These are phyloP conservation scores for Idaea dimidiata DNA, from an alignment of 2,888 invertebrate genomes.

Conservation along the genomic window DNA sequence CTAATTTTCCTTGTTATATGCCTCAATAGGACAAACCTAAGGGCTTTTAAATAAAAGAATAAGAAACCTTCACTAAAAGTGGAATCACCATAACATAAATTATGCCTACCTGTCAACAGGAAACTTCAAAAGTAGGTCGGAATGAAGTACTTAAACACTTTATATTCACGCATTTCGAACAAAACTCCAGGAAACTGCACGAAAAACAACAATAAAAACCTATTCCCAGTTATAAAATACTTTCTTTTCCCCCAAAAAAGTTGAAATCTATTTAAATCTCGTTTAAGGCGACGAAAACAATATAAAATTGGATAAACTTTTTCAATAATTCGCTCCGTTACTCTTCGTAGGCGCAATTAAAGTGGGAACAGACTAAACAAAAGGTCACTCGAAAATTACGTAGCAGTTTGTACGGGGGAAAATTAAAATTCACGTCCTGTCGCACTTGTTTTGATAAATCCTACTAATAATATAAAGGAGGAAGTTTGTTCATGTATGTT, in stretches of 20 bases:
- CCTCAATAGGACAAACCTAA: not conserved
- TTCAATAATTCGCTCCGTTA: conserved; percentile 62
- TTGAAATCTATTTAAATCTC: conserved; percentile 26
- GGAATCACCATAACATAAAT: not conserved
- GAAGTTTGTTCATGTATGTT: too few relatives aligned
- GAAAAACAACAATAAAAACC: conserved; percentile 5
- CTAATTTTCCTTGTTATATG: too few relatives aligned
- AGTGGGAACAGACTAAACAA: conserved; percentile 43
- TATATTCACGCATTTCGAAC: not conserved
- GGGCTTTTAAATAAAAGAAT: not conserved
- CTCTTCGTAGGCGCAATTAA: conserved; percentile 57
- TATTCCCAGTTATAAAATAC: conserved; percentile 10
- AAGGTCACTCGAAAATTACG: conserved; percentile 42
- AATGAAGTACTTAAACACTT: not conserved
- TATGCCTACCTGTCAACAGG: conserved; percentile 1
- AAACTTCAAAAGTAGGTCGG: not conserved
- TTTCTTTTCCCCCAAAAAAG: conserved; percentile 12
- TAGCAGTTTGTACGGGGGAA: conserved; percentile 35
- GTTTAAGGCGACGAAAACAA: conserved; percentile 32
- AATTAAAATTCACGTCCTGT: conserved; percentile 36
- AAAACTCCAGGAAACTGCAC: not conserved
- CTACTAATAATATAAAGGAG: too few relatives aligned
- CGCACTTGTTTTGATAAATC: conserved; percentile 12
- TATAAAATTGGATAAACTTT: conserved; percentile 52
- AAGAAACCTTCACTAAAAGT: not conserved